These are phyloP conservation scores for Centrocercus urophasianus DNA, from an alignment of 2,113 vertebrate species.

Conservation along the genomic window DNA sequence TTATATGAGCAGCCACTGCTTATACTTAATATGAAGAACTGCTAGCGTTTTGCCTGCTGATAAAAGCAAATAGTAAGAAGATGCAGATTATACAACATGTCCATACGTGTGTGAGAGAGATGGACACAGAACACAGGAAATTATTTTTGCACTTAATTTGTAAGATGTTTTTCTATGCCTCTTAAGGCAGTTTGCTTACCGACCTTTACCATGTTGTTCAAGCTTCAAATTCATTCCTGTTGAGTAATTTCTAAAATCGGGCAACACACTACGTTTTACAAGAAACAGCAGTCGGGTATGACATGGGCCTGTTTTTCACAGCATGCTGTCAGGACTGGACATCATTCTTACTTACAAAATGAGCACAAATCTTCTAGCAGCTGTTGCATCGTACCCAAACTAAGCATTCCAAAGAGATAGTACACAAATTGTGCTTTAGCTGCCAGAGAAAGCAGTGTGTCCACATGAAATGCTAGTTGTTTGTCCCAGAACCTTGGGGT, in stretches of 20 bases:
- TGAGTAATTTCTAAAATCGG: constrained; percentile 68
- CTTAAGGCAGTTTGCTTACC: constrained; percentile 57
- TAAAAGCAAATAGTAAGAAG: background rate
- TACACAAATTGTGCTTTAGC: background rate
- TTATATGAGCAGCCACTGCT: background rate
- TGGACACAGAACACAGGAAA: background rate
- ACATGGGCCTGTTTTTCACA: background rate
- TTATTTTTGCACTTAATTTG: constrained; percentile 38
- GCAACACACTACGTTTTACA: constrained; percentile 43
- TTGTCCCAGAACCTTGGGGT: background rate
- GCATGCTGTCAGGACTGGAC: background rate
- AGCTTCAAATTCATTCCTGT: constrained; percentile 57
- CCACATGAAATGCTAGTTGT: background rate
- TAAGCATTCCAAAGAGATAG: background rate
- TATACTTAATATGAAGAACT: background rate
- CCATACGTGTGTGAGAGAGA: background rate
- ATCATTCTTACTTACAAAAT: constrained; percentile 30
- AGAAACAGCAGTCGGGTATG: background rate
- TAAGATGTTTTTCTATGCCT: constrained; percentile 48
- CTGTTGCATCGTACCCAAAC: background rate
- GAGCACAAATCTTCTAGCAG: background rate
- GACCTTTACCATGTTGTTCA: constrained; percentile 49
- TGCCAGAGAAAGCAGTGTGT: background rate
- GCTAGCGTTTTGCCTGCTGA: background rate
- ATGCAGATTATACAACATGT: background rate